A percentile compares a stretch with the other conserved stretches of the same genome.
Conservation (phyloP, 1,140 invertebrate species). For the Hyles vespertilio region DNA sequence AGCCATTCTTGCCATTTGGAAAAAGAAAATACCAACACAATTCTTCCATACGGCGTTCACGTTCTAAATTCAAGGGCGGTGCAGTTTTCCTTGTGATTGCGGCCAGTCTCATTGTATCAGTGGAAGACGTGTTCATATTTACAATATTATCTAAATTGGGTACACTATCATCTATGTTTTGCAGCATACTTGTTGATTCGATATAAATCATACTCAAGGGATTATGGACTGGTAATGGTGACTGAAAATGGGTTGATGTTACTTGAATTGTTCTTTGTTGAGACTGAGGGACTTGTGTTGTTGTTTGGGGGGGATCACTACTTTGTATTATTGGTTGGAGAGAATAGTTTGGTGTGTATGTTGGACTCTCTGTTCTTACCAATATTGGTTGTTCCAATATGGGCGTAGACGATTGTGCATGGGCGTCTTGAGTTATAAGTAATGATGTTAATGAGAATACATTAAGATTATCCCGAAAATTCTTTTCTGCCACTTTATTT, state of each 20-base stretch:
- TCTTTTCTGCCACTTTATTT: slow-evolving; percentile 10
- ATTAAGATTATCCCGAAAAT: slow-evolving; percentile 14
- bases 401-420: no score
- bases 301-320: no score
- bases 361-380: no score
- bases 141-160: slow-evolving; percentile 22
- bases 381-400: no score
- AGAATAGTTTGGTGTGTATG: no score
- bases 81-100: slow-evolving; percentile 23
- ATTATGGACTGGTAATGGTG: slow-evolving; percentile 3
- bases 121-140: neutral
- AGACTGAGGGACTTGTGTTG: no score
- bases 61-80: slow-evolving; percentile 23
- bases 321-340: no score
- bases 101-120: slow-evolving; percentile 12
- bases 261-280: no score
- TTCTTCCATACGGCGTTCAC: slow-evolving; percentile 24
- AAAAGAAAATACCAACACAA: slow-evolving; percentile 22
- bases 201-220: slow-evolving; percentile 6
- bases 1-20: slow-evolving; percentile 26
- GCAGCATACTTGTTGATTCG: slow-evolving; percentile 21
- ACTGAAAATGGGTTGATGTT: neutral
- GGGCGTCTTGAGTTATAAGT: no score
- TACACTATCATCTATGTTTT: slow-evolving; percentile 16
- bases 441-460: slow-evolving; percentile 13